Conservation (phyloP, 2,888 invertebrate species). For the Myathropa florea region DNA sequence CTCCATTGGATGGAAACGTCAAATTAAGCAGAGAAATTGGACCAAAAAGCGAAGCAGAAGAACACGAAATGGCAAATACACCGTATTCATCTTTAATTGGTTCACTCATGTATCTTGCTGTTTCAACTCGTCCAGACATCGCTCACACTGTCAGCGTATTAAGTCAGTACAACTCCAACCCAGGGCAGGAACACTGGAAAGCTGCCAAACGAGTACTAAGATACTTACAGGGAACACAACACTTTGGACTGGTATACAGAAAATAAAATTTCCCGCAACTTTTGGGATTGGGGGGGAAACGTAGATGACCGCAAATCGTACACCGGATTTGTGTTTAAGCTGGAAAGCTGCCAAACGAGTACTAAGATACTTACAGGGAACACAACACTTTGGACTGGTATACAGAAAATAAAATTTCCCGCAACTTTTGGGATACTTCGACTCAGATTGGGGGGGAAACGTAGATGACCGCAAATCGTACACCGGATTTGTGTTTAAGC, state of each 20-base stretch:
- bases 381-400: background rate
- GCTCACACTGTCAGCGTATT: conserved; percentile 40
- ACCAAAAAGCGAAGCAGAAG: background rate
- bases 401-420: background rate
- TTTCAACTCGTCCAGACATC: conserved; percentile 58
- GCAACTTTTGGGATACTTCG: conserved; percentile 28
- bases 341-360: background rate
- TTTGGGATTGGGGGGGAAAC: conserved; percentile 48
- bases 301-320: conserved; percentile 23
- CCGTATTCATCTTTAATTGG: conserved; percentile 43
- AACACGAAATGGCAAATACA: background rate
- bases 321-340: background rate
- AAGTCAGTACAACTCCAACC: conserved; percentile 21
- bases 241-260: background rate
- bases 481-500: background rate
- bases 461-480: conserved; percentile 23
- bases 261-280: background rate
- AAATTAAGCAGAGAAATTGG: background rate
- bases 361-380: background rate
- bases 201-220: background rate
- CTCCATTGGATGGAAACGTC: too few species aligned
- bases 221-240: background rate
- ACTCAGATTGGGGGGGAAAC: conserved; percentile 58
- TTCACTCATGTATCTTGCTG: conserved; percentile 48
- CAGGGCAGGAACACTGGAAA: background rate